phyloP scores from a whole-genome alignment of 2,113 vertebrate species.

The Orientallactaga bullata region DNA sequence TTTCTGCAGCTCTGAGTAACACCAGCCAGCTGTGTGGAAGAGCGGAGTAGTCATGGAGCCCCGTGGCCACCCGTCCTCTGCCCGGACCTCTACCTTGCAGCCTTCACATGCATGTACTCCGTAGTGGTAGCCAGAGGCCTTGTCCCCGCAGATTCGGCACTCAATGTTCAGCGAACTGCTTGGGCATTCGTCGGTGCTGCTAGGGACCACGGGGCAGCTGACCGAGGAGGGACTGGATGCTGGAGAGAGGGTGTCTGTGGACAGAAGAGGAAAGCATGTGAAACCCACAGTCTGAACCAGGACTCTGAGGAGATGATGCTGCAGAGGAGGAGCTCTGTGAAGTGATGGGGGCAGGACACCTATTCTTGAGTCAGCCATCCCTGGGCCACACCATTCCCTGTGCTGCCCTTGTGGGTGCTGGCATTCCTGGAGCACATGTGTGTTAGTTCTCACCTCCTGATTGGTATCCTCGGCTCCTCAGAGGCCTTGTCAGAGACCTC shows the following conservation, averaged over 20 bases:
- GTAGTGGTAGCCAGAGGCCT: constrained; percentile 98
- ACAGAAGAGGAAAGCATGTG: constrained; percentile 66
- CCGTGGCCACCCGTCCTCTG: fast-evolving
- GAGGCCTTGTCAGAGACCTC: background rate
- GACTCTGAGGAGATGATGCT: fast-evolving
- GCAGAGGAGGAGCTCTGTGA: fast-evolving
- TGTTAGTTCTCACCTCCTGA: background rate
- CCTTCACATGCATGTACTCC: constrained; percentile 99
- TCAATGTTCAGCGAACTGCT: constrained; percentile 91
- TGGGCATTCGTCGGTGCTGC: constrained; percentile 86
- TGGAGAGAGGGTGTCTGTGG: constrained; percentile 93
- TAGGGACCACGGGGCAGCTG: constrained; percentile 82
- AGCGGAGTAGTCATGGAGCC: background rate
- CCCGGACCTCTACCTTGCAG: constrained; percentile 92
- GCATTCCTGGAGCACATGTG: fast-evolving
- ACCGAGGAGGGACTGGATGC: constrained; percentile 94
- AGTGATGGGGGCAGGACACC: background rate
- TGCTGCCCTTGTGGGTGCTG: fast-evolving
- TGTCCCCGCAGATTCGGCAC: constrained; percentile 97
- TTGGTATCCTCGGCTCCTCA: background rate
- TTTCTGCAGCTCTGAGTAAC: background rate
- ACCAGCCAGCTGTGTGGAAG: too few species aligned
- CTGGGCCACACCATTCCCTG: background rate
- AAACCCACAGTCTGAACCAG: background rate
- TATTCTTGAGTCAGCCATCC: fast-evolving